Evolutionary conservation across 1,140 invertebrate genomes (phyloP).

Genomic region (Acyrthosiphon pisum): DNA sequence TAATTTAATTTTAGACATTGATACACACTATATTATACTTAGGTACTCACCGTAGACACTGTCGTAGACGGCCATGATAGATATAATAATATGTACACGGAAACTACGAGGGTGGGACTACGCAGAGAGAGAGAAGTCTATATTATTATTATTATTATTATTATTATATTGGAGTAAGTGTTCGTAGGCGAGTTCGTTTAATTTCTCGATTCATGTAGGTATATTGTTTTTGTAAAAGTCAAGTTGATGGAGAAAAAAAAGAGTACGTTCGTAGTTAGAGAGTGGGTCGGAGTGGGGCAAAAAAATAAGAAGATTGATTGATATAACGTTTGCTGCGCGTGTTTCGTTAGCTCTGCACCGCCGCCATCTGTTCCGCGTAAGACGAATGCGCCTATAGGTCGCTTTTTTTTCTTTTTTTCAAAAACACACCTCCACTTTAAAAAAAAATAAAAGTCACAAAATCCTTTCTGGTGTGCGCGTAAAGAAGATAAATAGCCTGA

Average conservation of each 20-base stretch:
- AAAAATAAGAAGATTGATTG: slow-evolving; percentile 51
- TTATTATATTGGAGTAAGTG: not conserved
- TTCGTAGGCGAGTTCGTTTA: not conserved
- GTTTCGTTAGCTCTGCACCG: not conserved
- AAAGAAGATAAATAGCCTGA: slow-evolving; percentile 53
- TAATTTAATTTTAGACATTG: no score
- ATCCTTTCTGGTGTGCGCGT: slow-evolving; percentile 35
- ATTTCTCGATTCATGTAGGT: not conserved
- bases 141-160: not conserved
- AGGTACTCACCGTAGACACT: no score
- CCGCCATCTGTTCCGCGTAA: slow-evolving; percentile 51
- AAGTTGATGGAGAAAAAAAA: not conserved
- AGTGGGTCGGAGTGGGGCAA: not conserved
- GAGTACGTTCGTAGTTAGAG: not conserved
- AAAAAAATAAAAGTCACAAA: slow-evolving; percentile 53
- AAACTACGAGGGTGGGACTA: no score
- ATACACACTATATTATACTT: no score
- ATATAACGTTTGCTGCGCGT: slow-evolving; percentile 45
- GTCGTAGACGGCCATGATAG: not conserved
- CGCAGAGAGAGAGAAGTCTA: not conserved
- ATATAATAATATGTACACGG: no score
- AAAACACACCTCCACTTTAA: slow-evolving; percentile 39
- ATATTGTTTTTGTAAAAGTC: slow-evolving; percentile 33
- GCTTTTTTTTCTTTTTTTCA: slow-evolving; percentile 33
- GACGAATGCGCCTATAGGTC: slow-evolving; percentile 43